phyloP scores from a whole-genome alignment of 2,888 invertebrate species.

The Heliconius cydno region DNA sequence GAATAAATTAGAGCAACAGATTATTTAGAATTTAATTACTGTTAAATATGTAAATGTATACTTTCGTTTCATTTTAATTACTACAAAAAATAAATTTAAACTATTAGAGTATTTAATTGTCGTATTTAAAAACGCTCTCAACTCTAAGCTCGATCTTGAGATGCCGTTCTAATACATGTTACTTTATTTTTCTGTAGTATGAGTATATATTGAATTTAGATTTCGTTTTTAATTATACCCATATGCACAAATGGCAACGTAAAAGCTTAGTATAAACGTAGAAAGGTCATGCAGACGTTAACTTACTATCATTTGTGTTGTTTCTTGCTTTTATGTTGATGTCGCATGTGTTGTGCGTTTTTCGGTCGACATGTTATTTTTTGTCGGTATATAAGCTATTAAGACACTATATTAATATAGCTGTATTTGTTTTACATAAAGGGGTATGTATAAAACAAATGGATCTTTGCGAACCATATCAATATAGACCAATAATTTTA shows the following conservation, averaged over 20 bases:
- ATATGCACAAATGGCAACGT: background rate
- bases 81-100: too few relatives aligned
- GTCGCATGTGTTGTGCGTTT: slow-evolving; percentile 9
- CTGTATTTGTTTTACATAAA: too few relatives aligned
- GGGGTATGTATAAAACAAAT: too few relatives aligned
- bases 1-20: background rate
- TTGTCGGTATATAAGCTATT: too few relatives aligned
- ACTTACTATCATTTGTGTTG: background rate
- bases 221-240: too few relatives aligned
- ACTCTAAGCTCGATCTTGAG: too few relatives aligned
- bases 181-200: background rate
- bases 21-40: background rate
- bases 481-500: background rate
- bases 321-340: slow-evolving; percentile 5
- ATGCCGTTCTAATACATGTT: too few relatives aligned
- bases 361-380: background rate
- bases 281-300: background rate
- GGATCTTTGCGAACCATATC: background rate
- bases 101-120: too few relatives aligned
- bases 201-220: too few relatives aligned
- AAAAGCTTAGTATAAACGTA: background rate
- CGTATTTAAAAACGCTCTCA: too few relatives aligned
- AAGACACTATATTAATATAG: too few relatives aligned
- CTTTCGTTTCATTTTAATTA: background rate
- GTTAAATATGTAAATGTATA: background rate